Percentiles rank a stretch among this genome's conserved stretches.
phyloP scores from a whole-genome alignment of 2,113 vertebrate species.

The Rhinichthys klamathensis region DNA sequence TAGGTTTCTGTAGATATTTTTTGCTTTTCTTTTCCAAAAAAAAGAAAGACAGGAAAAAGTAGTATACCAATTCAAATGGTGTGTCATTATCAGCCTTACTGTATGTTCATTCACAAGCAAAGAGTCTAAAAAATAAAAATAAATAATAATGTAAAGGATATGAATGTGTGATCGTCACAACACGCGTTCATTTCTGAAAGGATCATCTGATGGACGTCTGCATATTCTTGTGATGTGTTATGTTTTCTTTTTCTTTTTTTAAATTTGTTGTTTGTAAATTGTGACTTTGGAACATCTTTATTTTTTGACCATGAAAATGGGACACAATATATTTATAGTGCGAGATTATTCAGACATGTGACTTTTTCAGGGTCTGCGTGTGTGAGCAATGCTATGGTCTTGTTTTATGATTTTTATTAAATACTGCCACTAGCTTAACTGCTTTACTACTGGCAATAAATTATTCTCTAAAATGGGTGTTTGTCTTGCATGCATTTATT shows the following conservation, averaged over 20 bases:
- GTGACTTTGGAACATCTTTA: constrained; percentile 85
- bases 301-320: constrained; percentile 91
- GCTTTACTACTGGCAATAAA: constrained; percentile 99
- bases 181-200: constrained; percentile 68
- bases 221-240: constrained; percentile 80
- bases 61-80: constrained; percentile 71
- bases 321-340: constrained; percentile 93
- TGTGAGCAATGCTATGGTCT: constrained; percentile 94
- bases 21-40: constrained; percentile 85
- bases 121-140: constrained; percentile 64
- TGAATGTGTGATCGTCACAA: constrained; percentile 63
- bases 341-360: constrained; percentile 90
- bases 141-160: constrained; percentile 60
- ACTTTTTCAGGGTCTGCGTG: constrained; percentile 86
- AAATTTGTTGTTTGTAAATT: constrained; percentile 76
- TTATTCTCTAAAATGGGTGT: constrained; percentile 92
- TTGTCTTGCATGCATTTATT: constrained; percentile 17
- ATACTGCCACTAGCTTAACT: constrained; percentile 94
- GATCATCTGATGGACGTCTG: constrained; percentile 80
- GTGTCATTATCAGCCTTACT: constrained; percentile 82
- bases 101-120: constrained; percentile 72
- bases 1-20: constrained; percentile 92
- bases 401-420: constrained; percentile 98
- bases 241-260: constrained; percentile 49
- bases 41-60: constrained; percentile 55